phyloP scores from a whole-genome alignment of 2,113 vertebrate species.

The Scortum barcoo region DNA sequence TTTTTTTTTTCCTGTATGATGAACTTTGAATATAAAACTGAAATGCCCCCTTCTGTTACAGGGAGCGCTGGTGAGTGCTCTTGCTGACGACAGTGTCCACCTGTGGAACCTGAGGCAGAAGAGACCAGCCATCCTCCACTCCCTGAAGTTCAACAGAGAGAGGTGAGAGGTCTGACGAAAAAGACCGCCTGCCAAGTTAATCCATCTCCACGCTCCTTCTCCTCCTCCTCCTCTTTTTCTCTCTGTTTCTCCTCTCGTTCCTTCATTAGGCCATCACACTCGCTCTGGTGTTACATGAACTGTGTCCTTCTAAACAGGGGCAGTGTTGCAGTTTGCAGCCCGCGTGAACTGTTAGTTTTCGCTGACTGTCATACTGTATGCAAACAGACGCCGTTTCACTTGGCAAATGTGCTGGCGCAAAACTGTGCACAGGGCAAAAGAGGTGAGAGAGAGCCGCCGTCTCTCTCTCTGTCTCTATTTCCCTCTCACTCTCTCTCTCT shows the following conservation, averaged over 20 bases:
- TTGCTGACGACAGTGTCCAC: slow-evolving; percentile 98
- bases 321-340: slow-evolving; percentile 51
- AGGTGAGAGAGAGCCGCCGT: slow-evolving; percentile 31
- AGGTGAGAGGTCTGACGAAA: slow-evolving; percentile 85
- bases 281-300: slow-evolving; percentile 39
- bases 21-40: background rate
- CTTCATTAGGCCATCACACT: slow-evolving; percentile 36
- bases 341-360: slow-evolving; percentile 55
- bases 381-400: slow-evolving; percentile 62
- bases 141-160: slow-evolving; percentile 98
- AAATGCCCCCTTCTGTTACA: slow-evolving; percentile 55
- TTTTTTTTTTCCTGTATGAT: background rate
- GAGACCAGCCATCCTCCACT: slow-evolving; percentile 97
- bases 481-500: slow-evolving; percentile 13
- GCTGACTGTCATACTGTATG: slow-evolving; percentile 43
- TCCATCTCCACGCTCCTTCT: background rate
- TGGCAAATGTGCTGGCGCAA: slow-evolving; percentile 50
- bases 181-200: background rate
- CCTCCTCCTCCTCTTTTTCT: background rate
- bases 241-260: slow-evolving; percentile 12
- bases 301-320: slow-evolving; percentile 24
- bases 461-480: slow-evolving; percentile 6
- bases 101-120: slow-evolving; percentile 99
- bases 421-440: slow-evolving; percentile 48
- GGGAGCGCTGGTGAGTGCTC: slow-evolving; percentile 98